Percentiles rank a stretch among this genome's conserved stretches.
Evolutionary conservation across 2,113 vertebrate species (phyloP).

Genomic region (Phalacrocorax aristotelis): DNA sequence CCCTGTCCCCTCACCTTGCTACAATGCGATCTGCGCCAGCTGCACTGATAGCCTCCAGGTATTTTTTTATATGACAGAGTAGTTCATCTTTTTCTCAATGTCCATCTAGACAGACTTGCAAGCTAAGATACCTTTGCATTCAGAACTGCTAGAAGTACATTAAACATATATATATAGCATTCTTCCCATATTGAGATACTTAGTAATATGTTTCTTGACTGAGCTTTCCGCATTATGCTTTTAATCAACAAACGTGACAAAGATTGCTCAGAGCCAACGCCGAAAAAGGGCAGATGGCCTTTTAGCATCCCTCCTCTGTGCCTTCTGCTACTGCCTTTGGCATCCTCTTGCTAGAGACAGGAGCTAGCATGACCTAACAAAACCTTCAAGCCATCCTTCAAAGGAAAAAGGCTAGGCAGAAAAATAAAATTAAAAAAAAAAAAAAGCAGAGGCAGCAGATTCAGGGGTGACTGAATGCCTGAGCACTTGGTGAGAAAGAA

Average conservation of each 20-base stretch:
- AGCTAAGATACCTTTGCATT: not conserved
- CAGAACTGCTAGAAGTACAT: not conserved
- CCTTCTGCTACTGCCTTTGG: constrained; percentile 27
- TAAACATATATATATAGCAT: not conserved
- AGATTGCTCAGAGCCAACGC: not conserved
- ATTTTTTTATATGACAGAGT: not conserved
- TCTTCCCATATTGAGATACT: not conserved
- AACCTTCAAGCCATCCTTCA: not conserved
- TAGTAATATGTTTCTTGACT: not conserved
- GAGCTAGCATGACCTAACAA: not conserved
- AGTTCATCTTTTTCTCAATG: not conserved
- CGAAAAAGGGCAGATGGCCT: constrained; percentile 18
- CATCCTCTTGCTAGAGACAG: not conserved
- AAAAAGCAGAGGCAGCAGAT: not conserved
- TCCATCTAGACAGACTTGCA: not conserved
- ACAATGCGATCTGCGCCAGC: not conserved
- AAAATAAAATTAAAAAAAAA: not conserved
- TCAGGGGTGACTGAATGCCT: not conserved
- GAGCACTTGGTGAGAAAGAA: not conserved
- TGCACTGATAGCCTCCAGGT: not conserved
- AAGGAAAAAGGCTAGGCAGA: not conserved
- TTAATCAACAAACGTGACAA: not conserved
- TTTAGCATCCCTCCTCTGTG: not conserved
- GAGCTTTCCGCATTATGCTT: not conserved
- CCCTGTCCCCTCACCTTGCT: not conserved